Evolutionary conservation across 2,888 invertebrate genomes (phyloP), one percentile per base, ranked within the genome.

Genomic region (Xylota segnis): DNA sequence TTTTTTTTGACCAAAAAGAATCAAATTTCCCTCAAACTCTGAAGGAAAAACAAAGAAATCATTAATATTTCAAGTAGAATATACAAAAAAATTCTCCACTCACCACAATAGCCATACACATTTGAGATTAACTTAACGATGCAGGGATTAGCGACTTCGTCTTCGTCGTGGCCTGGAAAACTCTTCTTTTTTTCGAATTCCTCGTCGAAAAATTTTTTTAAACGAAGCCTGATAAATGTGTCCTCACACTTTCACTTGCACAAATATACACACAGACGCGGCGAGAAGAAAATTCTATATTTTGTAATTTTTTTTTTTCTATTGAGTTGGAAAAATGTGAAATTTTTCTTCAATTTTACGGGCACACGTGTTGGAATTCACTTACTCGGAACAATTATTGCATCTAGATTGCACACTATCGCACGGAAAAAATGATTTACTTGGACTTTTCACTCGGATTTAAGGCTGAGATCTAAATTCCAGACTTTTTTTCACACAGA

Each of bases 21-120:
- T 14, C 16, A n/a, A 47, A 66, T 50, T 61, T 63, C 27, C 10
- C 6, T 23, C 29, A 10, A 3, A 66, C 0, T 7, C 9, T 45
- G 5, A 23, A 40, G 54, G 27, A 32, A 14, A 14, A n/a, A 6
- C 65, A 63, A 61, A 45, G 18, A 29, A 16, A 27, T 45, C 29
- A 56, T 71, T 66, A n/a, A 34, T 47, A 59, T 52, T 43, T 1
- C 10, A 58, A 34, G 29, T n/a, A 54, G 45, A 32, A 40, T n/a
- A 40, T n/a, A 10, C n/a, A 40, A 3, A 43, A 4, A 40, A 4
- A 40, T 37, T 52, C n/a, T 52, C 43, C 40, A 94, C 96, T 95
- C 93, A 96, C 96, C 95, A 94, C 95, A 95, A 95, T 95, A 95
- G 95, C 96, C 96, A 96, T 96, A 96, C 96, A 96, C 96, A 96